These are phyloP conservation scores for Drosophila nikananu DNA, from an alignment of 1,140 invertebrate species.

Conservation along the genomic window DNA sequence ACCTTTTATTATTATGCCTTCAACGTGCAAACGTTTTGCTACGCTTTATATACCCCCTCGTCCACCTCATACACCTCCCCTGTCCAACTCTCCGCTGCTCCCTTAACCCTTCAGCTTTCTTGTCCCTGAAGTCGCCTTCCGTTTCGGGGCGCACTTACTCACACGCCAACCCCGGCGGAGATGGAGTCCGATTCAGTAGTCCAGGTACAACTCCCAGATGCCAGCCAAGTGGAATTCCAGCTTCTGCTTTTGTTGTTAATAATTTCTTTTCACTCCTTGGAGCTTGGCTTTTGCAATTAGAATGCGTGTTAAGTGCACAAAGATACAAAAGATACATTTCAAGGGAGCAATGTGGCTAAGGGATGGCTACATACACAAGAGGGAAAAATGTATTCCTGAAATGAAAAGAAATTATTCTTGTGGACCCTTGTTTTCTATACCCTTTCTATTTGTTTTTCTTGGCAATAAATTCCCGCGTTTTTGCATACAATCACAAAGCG, in stretches of 20 bases:
- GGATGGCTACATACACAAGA: slow-evolving; percentile 11
- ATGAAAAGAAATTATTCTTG: not conserved
- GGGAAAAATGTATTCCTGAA: slow-evolving; percentile 2
- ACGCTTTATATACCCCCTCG: slow-evolving; percentile 69
- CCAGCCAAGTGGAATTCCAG: slow-evolving; percentile 68
- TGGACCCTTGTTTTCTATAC: not conserved
- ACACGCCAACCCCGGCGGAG: slow-evolving; percentile 64
- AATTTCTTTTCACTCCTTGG: slow-evolving; percentile 74
- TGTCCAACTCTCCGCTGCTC: not conserved
- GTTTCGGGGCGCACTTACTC: slow-evolving; percentile 77
- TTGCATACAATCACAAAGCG: slow-evolving; percentile 45
- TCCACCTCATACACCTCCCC: not conserved
- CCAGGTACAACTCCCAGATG: slow-evolving; percentile 22
- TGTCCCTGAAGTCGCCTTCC: slow-evolving; percentile 59
- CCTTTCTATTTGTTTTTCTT: not conserved
- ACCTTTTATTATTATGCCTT: slow-evolving; percentile 84
- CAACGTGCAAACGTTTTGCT: slow-evolving; percentile 84
- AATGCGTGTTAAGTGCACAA: slow-evolving; percentile 84
- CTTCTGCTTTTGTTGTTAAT: slow-evolving; percentile 83
- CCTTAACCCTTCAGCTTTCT: slow-evolving; percentile 6
- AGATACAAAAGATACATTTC: slow-evolving; percentile 66
- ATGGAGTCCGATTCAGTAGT: slow-evolving; percentile 15
- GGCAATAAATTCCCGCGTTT: slow-evolving; percentile 16
- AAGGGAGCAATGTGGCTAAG: slow-evolving; percentile 31
- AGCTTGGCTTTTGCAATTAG: slow-evolving; percentile 77